phyloP scores from a whole-genome alignment of 2,797 vertebrate genomes.

The Threskiornis aethiopicus region DNA sequence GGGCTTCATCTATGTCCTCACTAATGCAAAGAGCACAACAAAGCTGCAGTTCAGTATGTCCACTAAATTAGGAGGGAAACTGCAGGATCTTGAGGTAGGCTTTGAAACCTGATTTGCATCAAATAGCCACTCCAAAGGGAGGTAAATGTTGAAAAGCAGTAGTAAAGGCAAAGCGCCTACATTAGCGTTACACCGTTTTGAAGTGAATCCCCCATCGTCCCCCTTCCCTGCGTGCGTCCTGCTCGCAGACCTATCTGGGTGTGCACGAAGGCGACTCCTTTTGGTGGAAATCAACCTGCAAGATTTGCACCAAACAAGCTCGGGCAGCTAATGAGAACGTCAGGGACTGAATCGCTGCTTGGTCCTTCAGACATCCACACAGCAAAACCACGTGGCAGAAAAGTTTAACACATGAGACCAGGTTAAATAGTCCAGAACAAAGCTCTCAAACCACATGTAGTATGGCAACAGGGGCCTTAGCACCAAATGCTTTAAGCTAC shows the following conservation, averaged over 20 bases:
- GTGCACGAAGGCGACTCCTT: background rate
- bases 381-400: rapidly evolving
- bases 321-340: background rate
- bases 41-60: background rate
- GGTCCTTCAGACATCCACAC: background rate
- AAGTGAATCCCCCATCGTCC: background rate
- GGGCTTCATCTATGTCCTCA: background rate
- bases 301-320: background rate
- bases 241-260: rapidly evolving
- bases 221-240: background rate
- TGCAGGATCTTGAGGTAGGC: background rate
- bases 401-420: background rate
- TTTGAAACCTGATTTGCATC: background rate
- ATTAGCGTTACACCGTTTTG: rapidly evolving
- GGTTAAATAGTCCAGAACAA: background rate
- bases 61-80: background rate
- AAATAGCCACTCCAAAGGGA: background rate
- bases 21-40: background rate
- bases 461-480: background rate
- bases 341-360: background rate
- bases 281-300: background rate
- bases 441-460: rapidly evolving
- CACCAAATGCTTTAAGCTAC: background rate
- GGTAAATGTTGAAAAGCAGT: background rate
- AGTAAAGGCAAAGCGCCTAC: background rate